Percentiles rank a stretch among this genome's conserved stretches.
These are phyloP conservation scores for Passer montanus DNA, from an alignment of 2,113 vertebrate genomes.

Conservation along the genomic window DNA sequence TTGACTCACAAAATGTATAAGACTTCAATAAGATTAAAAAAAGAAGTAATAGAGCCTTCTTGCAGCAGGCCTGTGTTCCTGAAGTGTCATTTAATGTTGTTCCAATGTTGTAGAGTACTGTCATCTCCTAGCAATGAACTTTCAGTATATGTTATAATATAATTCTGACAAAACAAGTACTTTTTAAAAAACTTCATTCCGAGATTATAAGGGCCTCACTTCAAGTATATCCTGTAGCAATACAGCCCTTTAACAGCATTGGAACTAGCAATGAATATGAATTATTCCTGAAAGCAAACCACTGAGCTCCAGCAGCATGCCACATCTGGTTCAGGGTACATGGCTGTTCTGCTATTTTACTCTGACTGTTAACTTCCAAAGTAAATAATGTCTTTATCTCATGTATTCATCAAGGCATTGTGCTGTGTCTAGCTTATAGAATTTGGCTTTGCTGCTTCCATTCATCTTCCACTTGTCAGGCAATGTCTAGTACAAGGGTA, in stretches of 20 bases:
- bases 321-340: background rate
- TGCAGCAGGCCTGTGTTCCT: background rate
- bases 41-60: background rate
- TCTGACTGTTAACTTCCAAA: background rate
- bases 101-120: background rate
- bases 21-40: background rate
- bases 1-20: background rate
- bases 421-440: background rate
- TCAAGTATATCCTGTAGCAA: background rate
- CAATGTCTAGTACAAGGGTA: conserved; percentile 4
- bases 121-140: background rate
- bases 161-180: background rate
- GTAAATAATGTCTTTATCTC: conserved; percentile 10
- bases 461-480: conserved; percentile 29
- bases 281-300: background rate
- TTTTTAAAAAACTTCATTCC: background rate
- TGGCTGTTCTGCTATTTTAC: background rate
- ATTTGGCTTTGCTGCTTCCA: conserved; percentile 11
- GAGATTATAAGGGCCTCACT: background rate
- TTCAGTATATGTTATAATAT: background rate
- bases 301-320: background rate
- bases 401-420: background rate
- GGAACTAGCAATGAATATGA: background rate
- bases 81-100: background rate
- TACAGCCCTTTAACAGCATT: background rate